Evolutionary conservation across 2,113 vertebrate genomes (phyloP).

Genomic region (Ameiurus melas): DNA sequence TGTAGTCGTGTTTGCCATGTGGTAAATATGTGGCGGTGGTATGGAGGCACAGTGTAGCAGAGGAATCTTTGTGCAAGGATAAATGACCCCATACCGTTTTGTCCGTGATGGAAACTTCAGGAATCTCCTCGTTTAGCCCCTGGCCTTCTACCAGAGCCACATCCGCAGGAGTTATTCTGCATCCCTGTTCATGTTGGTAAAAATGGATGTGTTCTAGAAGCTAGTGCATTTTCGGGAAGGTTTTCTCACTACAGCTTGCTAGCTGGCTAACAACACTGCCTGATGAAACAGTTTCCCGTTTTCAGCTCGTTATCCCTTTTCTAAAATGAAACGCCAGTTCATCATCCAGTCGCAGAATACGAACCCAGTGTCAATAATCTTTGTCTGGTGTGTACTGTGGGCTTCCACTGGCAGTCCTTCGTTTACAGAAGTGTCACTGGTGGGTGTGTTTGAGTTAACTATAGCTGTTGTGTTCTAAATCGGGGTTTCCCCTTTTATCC

Average conservation of each 20-base stretch:
- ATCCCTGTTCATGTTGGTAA: not conserved
- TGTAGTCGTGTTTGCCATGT: not conserved
- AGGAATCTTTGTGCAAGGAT: not conserved
- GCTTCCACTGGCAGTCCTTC: not conserved
- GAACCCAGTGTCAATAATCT: not conserved
- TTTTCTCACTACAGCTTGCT: not conserved
- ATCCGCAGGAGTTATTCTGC: not conserved
- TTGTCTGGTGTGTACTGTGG: not conserved
- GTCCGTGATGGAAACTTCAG: conserved; percentile 48
- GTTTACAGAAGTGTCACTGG: not conserved
- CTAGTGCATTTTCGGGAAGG: not conserved
- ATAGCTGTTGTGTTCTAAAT: conserved; percentile 1
- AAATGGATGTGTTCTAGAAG: not conserved
- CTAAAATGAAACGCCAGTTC: not conserved
- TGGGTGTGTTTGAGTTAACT: conserved; percentile 1
- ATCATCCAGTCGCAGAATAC: not conserved
- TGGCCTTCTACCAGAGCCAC: not conserved
- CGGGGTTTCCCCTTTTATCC: conserved; percentile 12
- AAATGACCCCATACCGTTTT: conserved; percentile 1
- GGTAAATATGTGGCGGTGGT: not conserved
- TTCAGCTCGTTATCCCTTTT: not conserved
- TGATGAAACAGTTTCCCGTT: not conserved
- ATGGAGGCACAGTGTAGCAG: not conserved
- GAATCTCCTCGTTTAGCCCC: conserved; percentile 20
- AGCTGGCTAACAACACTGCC: not conserved